Conservation (phyloP, 2,888 invertebrate genomes). For the Lasioglossum morio region DNA sequence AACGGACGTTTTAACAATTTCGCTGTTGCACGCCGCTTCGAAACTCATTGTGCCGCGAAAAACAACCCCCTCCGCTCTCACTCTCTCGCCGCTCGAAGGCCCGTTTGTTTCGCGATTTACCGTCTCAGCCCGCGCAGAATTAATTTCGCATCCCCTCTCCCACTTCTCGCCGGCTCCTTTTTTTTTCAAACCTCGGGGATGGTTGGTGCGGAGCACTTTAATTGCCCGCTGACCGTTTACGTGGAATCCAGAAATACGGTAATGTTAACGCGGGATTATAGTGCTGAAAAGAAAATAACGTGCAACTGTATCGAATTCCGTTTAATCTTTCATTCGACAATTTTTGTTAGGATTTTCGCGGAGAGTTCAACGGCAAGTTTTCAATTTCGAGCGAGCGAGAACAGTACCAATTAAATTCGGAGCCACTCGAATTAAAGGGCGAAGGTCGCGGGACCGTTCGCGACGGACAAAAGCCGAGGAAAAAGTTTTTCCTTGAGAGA, state of each 20-base stretch:
- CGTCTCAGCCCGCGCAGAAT: conserved; percentile 23
- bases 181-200: not conserved
- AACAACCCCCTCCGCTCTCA: conserved; percentile 21
- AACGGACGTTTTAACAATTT: conserved; percentile 64
- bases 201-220: conserved; percentile 14
- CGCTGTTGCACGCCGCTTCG: conserved; percentile 54
- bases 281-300: not conserved
- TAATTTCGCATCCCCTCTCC: conserved; percentile 11
- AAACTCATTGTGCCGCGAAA: conserved; percentile 36
- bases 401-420: not conserved
- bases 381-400: not conserved
- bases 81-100: conserved; percentile 24
- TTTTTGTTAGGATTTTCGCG: not conserved
- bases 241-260: not conserved
- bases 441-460: not conserved
- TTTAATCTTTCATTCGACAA: not conserved
- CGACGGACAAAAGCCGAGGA: not conserved
- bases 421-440: not conserved
- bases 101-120: conserved; percentile 50
- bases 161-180: not conserved
- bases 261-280: no score
- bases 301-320: not conserved
- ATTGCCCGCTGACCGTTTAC: conserved; percentile 30
- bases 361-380: not conserved
- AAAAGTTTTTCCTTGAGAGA: conserved; percentile 18